Evolutionary conservation across 1,140 invertebrate species (phyloP), one percentile per base, ranked within the genome.

Genomic region (Penaeus indicus): DNA sequence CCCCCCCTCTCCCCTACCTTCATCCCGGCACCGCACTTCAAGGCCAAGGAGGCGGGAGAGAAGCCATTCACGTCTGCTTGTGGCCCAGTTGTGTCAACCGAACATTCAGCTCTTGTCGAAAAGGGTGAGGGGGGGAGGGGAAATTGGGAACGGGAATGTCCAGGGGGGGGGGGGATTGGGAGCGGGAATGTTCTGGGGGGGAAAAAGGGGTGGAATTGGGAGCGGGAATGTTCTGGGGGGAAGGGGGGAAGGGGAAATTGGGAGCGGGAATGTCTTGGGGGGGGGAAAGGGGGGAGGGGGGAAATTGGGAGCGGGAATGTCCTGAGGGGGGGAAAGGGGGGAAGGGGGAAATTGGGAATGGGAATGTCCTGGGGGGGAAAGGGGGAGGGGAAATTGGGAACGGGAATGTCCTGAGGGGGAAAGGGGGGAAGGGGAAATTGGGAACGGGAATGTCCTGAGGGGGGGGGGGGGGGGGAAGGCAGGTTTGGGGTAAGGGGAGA

Each of bases 31-130:
- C 32, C 32, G 32, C 32, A 32, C 32, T 32, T 32, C 32, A 32
- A 32, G 32, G 32, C 32, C 32, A 32, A 32, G 32, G 42, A n/a
- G 42, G 72, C 27, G 19, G 42, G 72, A 77, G 21, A 77, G 72
- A 77, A 42, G 72, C 18, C 72, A 77, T 77, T 38, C 32, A 77
- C 72, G 72, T 42, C 27, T 77, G 32, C 67, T 27, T 11, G 67
- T 16, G 72, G 16, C 27, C 16, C 72, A 0, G 72, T 38, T 16
- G 72, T 83, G 60, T 38, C 61, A 83, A 27, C 13, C 7, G 62
- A 21, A 22, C 32, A 32, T 32, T 32, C 32, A 32, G 32, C 32
- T 32, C 32, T 32, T 32, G 32, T 32, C 32, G 63, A 42, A 64
- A 42, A 47, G 63, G 82, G 72, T 60, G 61, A 22, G 42, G 82